Conservation (phyloP, 2,888 invertebrate species). For the Lepidochitona cinerea region DNA sequence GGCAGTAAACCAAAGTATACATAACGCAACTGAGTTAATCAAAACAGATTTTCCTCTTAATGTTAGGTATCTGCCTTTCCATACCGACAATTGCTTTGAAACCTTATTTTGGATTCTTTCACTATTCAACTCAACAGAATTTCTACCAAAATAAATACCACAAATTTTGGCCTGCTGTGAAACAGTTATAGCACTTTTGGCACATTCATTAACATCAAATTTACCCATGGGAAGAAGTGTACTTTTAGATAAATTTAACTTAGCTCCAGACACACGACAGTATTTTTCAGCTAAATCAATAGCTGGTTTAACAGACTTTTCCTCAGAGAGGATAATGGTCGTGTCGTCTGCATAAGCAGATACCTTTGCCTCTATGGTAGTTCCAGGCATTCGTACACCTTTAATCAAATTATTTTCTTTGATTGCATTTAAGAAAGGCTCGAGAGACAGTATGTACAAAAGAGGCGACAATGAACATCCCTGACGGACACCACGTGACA, state of each 20-base stretch:
- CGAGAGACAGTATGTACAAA: neutral
- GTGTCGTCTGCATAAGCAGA: conserved; percentile 17
- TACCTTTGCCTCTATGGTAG: conserved; percentile 2
- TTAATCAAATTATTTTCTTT: conserved; percentile 1
- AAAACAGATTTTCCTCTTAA: neutral
- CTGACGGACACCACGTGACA: conserved; percentile 9
- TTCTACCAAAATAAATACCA: neutral
- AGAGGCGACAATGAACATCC: conserved; percentile 1
- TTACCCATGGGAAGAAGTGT: conserved; percentile 11
- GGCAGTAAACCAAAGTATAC: neutral
- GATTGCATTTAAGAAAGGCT: neutral
- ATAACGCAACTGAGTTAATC: neutral
- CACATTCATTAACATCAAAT: neutral
- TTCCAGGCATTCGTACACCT: conserved; percentile 21
- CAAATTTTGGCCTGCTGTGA: neutral
- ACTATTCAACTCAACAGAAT: neutral
- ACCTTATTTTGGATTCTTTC: neutral
- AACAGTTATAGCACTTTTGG: neutral
- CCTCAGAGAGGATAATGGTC: conserved; percentile 9
- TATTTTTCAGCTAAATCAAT: conserved; percentile 5
- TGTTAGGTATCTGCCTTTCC: neutral
- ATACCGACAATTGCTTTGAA: neutral
- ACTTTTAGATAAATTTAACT: conserved; percentile 27
- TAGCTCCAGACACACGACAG: conserved; percentile 24
- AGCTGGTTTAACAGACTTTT: neutral